Evolutionary conservation across 2,888 invertebrate genomes (phyloP).

Genomic region (Alviniconcha strummeri): DNA sequence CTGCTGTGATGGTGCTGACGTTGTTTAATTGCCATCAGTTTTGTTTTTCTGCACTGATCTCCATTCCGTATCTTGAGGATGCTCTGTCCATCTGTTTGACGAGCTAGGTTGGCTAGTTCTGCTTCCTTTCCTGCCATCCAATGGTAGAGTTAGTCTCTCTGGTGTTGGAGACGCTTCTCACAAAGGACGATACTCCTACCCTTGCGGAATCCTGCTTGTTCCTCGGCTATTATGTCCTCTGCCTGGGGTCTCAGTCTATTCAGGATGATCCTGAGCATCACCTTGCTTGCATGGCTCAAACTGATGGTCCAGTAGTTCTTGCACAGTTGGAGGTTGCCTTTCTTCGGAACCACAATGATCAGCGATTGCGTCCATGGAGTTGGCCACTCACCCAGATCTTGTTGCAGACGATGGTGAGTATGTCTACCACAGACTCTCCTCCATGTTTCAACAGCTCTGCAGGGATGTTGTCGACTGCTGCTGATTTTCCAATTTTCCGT

Average conservation of each 20-base stretch:
- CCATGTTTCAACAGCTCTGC: neutral
- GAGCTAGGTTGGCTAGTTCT: too few relatives aligned
- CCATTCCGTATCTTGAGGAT: too few relatives aligned
- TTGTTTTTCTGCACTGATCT: too few relatives aligned
- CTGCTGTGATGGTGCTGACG: too few relatives aligned
- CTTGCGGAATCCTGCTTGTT: neutral
- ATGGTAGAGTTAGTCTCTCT: neutral
- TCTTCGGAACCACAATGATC: neutral
- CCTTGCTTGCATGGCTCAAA: neutral
- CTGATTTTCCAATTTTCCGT: neutral
- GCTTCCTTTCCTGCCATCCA: too few relatives aligned
- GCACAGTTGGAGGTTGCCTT: neutral
- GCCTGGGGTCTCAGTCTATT: neutral
- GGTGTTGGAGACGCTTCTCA: neutral
- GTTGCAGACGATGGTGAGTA: neutral
- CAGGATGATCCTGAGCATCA: neutral
- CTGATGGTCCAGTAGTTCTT: conserved; percentile 4
- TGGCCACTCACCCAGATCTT: neutral
- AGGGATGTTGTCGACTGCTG: neutral
- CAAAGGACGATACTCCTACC: neutral
- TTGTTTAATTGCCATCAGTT: too few relatives aligned
- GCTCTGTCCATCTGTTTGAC: too few relatives aligned
- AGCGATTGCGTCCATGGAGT: neutral
- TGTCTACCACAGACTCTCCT: neutral
- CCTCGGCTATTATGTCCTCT: neutral